Conservation (phyloP, 1,140 invertebrate genomes). For the Heliconius melpomene region DNA sequence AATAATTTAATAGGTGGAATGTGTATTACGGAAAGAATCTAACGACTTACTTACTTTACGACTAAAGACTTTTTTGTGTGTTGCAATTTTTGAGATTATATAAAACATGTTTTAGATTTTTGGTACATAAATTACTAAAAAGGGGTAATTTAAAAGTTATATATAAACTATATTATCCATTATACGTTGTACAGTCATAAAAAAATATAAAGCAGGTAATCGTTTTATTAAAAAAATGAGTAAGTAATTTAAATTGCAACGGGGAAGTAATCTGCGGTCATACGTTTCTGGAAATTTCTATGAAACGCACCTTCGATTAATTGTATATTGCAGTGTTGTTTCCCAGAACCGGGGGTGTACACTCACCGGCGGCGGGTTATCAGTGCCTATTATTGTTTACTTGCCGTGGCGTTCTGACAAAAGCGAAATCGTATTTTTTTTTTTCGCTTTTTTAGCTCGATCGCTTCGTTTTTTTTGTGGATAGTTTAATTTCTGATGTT, state of each 20-base stretch:
- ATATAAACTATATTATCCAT: no score
- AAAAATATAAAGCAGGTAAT: no score
- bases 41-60: no score
- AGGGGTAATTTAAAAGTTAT: no score
- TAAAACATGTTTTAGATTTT: no score
- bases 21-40: no score
- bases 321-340: conserved; percentile 55
- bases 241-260: conserved; percentile 22
- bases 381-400: conserved; percentile 53
- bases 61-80: no score
- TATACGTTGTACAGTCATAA: no score
- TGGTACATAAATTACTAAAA: no score
- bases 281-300: conserved; percentile 50
- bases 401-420: conserved; percentile 26
- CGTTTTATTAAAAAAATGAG: neutral
- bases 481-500: neutral
- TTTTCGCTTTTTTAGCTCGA: conserved; percentile 24
- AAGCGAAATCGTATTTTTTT: conserved; percentile 31
- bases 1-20: no score
- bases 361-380: conserved; percentile 43
- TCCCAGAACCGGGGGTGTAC: conserved; percentile 56
- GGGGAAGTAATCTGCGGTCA: conserved; percentile 27
- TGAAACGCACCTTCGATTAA: conserved; percentile 52
- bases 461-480: conserved; percentile 8
- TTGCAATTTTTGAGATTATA: no score